Evolutionary conservation across 2,888 invertebrate genomes (phyloP), one percentile per base, ranked within the genome.

Genomic region (Danaus chrysippus): DNA sequence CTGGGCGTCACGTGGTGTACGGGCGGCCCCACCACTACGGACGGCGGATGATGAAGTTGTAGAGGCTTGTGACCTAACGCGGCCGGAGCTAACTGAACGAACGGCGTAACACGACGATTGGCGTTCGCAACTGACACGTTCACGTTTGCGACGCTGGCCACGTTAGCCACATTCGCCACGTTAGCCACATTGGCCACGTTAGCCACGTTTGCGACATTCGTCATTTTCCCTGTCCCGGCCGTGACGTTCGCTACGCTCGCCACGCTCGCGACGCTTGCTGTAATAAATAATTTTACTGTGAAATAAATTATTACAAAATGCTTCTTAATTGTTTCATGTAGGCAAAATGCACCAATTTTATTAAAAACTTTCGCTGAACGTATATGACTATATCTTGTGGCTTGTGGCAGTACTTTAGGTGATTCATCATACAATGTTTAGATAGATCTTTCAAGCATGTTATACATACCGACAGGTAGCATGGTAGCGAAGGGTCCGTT

Each of bases 401-500:
- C n/a, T n/a, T n/a, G n/a, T n/a, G n/a, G n/a, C n/a, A n/a, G n/a
- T n/a, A n/a, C n/a, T n/a, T n/a, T n/a, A n/a, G n/a, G n/a, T n/a
- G n/a, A n/a, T n/a, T n/a, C n/a, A n/a, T n/a, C n/a, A n/a, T n/a
- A 23, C 23, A 23, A 23, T 23, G 23, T 23, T 23, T 23, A 23
- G 1, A 23, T 23, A 3, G 23, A 1, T 3, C 3, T 23, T 23
- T 23, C 3, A 1, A 23, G 23, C 3, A 3, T 23, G 23, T 3
- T 23, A 3, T 62, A 55, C 81, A 82, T 17, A 82, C 71, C 0
- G 86, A 82, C 61, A 83, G 65, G 1, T 10, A 81, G 86, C 19
- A 82, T 77, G 71, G 82, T 68, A 71, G 79, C 68, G 76, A 84
- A 88, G 2, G 90, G 90, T 0, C 90, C 90, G 70, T 91, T 91